Percentiles rank a stretch among this genome's conserved stretches.
These are phyloP conservation scores for Drosophila lutescens DNA, from an alignment of 2,888 invertebrate genomes.

Conservation along the genomic window DNA sequence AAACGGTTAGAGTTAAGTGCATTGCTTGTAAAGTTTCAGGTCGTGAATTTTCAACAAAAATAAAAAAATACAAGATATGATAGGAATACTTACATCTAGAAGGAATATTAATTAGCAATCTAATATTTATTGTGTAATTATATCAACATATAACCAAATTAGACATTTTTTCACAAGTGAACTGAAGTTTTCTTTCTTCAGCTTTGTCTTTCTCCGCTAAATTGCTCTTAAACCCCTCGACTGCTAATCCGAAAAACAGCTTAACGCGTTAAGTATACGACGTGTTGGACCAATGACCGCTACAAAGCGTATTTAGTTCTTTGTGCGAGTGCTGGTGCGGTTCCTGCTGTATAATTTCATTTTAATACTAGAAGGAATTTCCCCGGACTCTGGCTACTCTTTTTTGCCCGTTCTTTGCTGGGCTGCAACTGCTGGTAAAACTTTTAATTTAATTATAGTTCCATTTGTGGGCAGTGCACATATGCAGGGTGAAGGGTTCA, in stretches of 20 bases:
- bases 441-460: constrained; percentile 78
- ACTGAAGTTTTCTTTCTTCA: background rate
- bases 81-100: too few species aligned
- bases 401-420: constrained; percentile 21
- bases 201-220: background rate
- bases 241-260: constrained; percentile 60
- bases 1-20: constrained; percentile 59
- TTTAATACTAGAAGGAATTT: constrained; percentile 51
- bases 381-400: constrained; percentile 21
- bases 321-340: constrained; percentile 22
- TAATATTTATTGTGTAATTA: background rate
- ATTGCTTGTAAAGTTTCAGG: constrained; percentile 73
- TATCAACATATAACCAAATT: too few species aligned
- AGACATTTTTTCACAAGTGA: background rate
- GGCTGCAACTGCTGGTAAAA: constrained; percentile 56
- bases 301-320: constrained; percentile 23
- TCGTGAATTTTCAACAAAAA: background rate
- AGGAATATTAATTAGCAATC: background rate
- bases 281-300: constrained; percentile 35
- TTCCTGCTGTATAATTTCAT: constrained; percentile 41
- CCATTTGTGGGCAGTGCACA: constrained; percentile 65
- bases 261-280: constrained; percentile 70
- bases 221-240: constrained; percentile 38
- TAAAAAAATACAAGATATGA: too few species aligned
- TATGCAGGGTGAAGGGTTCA: constrained; percentile 25